A percentile compares a stretch with the other conserved stretches of the same genome.
These are phyloP conservation scores for Macaria liturata DNA, from an alignment of 2,888 invertebrate species.

Conservation along the genomic window DNA sequence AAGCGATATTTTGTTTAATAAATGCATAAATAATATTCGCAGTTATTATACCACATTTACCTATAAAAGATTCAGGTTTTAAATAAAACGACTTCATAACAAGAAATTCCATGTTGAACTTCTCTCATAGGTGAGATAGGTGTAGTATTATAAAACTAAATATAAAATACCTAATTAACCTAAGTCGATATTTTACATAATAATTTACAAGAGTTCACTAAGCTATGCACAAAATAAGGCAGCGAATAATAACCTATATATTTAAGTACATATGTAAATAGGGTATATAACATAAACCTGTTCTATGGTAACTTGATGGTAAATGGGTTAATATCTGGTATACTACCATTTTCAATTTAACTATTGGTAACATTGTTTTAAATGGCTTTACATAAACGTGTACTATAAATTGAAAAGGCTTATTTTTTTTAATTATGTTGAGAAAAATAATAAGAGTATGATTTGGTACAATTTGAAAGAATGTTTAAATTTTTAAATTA, in stretches of 20 bases:
- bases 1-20: no score
- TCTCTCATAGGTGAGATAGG: conserved; percentile 59
- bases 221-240: conserved; percentile 57
- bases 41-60: no score
- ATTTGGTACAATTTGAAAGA: no score
- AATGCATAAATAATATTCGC: no score
- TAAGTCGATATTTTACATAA: conserved; percentile 68
- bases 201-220: conserved; percentile 63
- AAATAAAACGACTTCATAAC: conserved; percentile 40
- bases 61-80: background rate
- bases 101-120: conserved; percentile 53
- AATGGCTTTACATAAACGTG: no score
- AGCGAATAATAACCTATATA: conserved; percentile 47
- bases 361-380: no score
- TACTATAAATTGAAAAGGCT: no score
- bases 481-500: no score
- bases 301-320: conserved; percentile 53
- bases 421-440: background rate
- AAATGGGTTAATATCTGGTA: conserved; percentile 10
- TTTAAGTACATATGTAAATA: background rate
- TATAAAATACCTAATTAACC: conserved; percentile 40
- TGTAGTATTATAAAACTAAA: conserved; percentile 51
- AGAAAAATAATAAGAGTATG: no score
- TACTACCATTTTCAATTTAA: no score
- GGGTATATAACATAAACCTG: conserved; percentile 5